phyloP scores from a whole-genome alignment of 2,797 vertebrate species.

The Remorina albescens region DNA sequence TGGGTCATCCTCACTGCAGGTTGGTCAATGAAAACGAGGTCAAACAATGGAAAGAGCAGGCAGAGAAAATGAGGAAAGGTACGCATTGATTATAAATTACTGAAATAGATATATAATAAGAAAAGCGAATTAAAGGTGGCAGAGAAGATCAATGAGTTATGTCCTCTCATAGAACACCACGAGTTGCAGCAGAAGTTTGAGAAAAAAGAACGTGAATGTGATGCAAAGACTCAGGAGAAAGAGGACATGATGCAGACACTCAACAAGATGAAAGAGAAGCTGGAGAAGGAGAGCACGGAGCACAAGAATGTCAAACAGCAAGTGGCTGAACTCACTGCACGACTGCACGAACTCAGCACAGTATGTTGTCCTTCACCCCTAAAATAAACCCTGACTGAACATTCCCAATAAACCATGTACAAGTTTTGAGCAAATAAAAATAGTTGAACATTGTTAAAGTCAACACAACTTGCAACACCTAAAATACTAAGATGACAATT shows the following conservation, averaged over 20 bases:
- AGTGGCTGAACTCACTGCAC: slow-evolving; percentile 89
- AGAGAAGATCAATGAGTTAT: not conserved
- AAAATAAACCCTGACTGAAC: not conserved
- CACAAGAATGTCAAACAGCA: slow-evolving; percentile 97
- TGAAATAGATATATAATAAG: not conserved
- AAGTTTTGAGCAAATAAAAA: not conserved
- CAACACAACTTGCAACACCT: too few species aligned
- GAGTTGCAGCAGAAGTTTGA: slow-evolving; percentile 97
- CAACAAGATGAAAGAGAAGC: slow-evolving; percentile 99
- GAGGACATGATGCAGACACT: slow-evolving; percentile 99
- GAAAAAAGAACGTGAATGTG: slow-evolving; percentile 97
- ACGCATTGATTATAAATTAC: slow-evolving; percentile 10
- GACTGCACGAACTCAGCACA: slow-evolving; percentile 92
- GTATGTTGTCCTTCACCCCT: slow-evolving; percentile 78
- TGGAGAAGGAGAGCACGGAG: slow-evolving; percentile 94
- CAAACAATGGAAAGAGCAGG: slow-evolving; percentile 99
- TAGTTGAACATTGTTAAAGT: too few species aligned
- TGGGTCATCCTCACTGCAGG: slow-evolving; percentile 80
- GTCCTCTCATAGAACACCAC: slow-evolving; percentile 88
- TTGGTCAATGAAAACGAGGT: slow-evolving; percentile 99
- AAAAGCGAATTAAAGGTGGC: not conserved
- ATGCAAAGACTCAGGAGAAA: slow-evolving; percentile 98
- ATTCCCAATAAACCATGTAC: not conserved
- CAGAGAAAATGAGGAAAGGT: slow-evolving; percentile 99
- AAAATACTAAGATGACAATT: too few species aligned